Conservation (phyloP, 37 sponge, comb jelly and placozoan species). For the Chondrosia reniformis region DNA sequence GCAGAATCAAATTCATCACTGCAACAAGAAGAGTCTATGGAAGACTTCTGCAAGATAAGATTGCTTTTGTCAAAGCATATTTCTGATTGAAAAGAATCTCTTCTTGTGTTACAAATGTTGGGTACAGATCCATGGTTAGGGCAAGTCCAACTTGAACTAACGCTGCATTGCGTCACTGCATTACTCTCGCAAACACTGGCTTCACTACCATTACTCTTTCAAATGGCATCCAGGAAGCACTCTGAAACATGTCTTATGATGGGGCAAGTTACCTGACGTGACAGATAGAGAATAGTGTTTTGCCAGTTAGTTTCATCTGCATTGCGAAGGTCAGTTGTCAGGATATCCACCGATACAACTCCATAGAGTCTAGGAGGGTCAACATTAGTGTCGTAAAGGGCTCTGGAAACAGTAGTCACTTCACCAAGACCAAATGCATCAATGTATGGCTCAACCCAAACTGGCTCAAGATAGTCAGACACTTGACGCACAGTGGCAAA, state of each 20-base stretch:
- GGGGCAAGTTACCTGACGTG: neutral
- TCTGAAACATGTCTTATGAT: neutral
- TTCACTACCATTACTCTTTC: neutral
- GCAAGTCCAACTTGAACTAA: too few relatives aligned
- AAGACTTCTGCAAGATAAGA: too few relatives aligned
- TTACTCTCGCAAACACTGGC: too few relatives aligned
- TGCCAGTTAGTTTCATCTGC: neutral
- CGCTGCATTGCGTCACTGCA: too few relatives aligned
- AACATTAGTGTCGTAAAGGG: neutral
- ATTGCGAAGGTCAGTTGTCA: neutral
- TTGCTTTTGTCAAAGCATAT: too few relatives aligned
- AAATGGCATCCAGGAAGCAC: neutral
- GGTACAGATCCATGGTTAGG: too few relatives aligned
- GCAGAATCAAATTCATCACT: too few relatives aligned
- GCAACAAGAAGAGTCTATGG: too few relatives aligned
- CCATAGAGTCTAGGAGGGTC: neutral
- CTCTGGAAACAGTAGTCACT: neutral
- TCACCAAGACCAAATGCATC: slow-evolving; percentile 19
- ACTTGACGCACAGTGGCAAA: neutral
- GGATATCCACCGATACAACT: neutral
- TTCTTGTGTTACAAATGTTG: too few relatives aligned
- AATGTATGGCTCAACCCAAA: slow-evolving; percentile 1
- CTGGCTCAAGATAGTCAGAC: neutral
- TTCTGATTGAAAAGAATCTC: too few relatives aligned
- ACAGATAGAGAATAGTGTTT: neutral